Evolutionary conservation across 2,113 vertebrate species (phyloP).

Genomic region (Thomomys bottae): DNA sequence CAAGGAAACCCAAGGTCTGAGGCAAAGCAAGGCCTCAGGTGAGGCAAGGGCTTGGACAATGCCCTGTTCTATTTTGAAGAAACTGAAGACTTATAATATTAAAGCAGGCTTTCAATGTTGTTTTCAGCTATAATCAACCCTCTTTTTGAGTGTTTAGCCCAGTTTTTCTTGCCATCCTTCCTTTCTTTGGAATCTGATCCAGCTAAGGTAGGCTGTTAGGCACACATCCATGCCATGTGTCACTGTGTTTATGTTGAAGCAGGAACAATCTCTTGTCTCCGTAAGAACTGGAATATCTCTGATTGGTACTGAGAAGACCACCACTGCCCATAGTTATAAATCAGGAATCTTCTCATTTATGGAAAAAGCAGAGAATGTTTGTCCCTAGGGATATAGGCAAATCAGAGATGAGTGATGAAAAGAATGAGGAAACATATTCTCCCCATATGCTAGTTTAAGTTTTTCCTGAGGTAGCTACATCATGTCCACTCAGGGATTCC

Average conservation of each 20-base stretch:
- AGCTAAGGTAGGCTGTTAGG: background rate
- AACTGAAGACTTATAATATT: background rate
- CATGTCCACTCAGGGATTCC: background rate
- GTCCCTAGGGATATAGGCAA: background rate
- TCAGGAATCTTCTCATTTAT: background rate
- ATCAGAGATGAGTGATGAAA: background rate
- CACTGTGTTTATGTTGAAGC: background rate
- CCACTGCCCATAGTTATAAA: background rate
- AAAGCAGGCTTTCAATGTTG: background rate
- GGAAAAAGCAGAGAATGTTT: background rate
- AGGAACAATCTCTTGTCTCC: background rate
- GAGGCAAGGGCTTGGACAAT: too few relatives aligned
- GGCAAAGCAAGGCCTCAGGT: too few relatives aligned
- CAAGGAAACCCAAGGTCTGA: too few relatives aligned
- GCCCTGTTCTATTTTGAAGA: slow-evolving; percentile 6
- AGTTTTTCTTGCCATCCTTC: too few relatives aligned
- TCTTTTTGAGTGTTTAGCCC: too few relatives aligned
- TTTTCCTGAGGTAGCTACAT: background rate
- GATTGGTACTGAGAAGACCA: background rate
- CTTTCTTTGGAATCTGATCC: too few relatives aligned
- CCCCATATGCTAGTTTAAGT: background rate
- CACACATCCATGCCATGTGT: background rate
- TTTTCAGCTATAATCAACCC: too few relatives aligned
- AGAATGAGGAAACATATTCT: too few relatives aligned
- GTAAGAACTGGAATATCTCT: background rate